phyloP scores from a whole-genome alignment of 2,888 invertebrate genomes.

The Sthenelais limicola region DNA sequence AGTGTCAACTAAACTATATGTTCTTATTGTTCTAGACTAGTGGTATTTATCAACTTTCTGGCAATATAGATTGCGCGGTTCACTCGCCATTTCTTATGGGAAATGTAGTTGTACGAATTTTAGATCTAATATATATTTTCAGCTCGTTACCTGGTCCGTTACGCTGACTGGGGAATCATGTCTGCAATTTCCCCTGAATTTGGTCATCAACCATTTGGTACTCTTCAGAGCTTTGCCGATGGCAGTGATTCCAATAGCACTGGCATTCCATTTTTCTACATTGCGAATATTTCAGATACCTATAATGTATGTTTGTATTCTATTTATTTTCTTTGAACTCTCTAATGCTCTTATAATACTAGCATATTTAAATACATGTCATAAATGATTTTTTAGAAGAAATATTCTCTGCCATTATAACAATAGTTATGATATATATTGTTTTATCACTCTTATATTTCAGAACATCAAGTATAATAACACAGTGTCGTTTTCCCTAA shows the following conservation, averaged over 20 bases:
- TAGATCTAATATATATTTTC: neutral
- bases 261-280: slow-evolving; percentile 48
- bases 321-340: too few species aligned
- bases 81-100: neutral
- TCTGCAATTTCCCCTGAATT: slow-evolving; percentile 43
- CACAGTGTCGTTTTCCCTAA: slow-evolving; percentile 39
- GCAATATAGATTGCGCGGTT: too few species aligned
- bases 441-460: too few species aligned
- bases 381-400: too few species aligned
- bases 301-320: too few species aligned
- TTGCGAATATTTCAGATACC: slow-evolving; percentile 41
- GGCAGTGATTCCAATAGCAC: slow-evolving; percentile 43
- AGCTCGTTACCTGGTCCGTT: slow-evolving; percentile 46
- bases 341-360: too few species aligned
- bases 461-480: slow-evolving; percentile 45
- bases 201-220: slow-evolving; percentile 42
- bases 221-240: slow-evolving; percentile 44
- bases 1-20: neutral
- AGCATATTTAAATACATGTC: too few species aligned
- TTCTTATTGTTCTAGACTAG: too few species aligned
- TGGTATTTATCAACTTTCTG: too few species aligned
- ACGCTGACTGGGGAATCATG: slow-evolving; percentile 44
- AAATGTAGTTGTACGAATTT: neutral
- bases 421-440: too few species aligned
- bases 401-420: too few species aligned